These are phyloP conservation scores for Mus minutoides DNA, from an alignment of 2,797 vertebrate species.

Conservation along the genomic window DNA sequence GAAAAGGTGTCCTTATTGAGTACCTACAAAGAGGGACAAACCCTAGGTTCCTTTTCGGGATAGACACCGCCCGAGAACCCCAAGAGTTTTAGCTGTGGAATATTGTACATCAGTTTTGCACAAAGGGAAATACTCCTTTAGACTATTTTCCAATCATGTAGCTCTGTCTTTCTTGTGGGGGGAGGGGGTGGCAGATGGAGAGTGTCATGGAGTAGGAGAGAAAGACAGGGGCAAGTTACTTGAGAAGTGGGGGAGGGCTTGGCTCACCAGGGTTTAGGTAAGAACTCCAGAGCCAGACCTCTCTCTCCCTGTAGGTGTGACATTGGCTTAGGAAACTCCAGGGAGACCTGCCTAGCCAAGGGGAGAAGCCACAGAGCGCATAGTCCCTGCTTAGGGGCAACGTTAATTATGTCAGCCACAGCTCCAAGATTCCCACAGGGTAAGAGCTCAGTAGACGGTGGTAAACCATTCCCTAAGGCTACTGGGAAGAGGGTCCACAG, in stretches of 20 bases:
- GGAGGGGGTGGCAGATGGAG: neutral
- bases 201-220: fast-evolving
- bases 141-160: neutral
- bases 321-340: neutral
- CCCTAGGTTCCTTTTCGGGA: neutral
- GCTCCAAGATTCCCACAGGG: neutral
- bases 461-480: neutral
- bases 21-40: neutral
- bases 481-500: neutral
- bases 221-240: neutral
- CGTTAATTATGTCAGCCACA: neutral
- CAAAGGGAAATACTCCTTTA: neutral
- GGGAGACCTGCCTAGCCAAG: neutral
- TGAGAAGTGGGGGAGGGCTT: neutral
- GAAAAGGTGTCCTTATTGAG: neutral
- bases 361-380: neutral
- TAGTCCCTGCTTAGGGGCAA: neutral
- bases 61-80: neutral
- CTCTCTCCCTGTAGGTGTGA: neutral
- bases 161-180: neutral
- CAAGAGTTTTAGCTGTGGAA: neutral
- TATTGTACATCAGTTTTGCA: neutral
- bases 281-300: neutral
- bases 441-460: neutral
- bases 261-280: neutral